phyloP scores from a whole-genome alignment of 2,113 vertebrate species.

The Prinia subflava region DNA sequence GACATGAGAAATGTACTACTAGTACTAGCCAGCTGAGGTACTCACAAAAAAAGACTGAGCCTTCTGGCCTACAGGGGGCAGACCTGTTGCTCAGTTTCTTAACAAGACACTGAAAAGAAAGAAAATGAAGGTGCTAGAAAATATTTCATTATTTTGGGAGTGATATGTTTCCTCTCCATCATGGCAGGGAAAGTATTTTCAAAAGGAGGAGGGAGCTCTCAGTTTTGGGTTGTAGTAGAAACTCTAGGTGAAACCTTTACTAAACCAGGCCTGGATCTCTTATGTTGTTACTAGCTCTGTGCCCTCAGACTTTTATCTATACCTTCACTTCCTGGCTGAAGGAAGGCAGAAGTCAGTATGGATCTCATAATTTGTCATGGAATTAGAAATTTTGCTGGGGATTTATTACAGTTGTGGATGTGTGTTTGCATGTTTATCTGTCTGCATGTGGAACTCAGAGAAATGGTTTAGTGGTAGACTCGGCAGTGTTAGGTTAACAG shows the following conservation, averaged over 20 bases:
- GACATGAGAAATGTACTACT: not conserved
- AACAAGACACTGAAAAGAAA: not conserved
- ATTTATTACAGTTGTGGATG: not conserved
- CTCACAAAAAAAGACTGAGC: not conserved
- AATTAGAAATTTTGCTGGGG: not conserved
- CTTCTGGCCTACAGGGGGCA: not conserved
- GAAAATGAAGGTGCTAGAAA: not conserved
- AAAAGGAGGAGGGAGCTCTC: not conserved
- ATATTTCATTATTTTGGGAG: not conserved
- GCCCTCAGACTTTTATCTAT: not conserved
- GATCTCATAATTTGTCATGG: not conserved
- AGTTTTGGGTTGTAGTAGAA: not conserved
- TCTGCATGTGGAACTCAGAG: not conserved
- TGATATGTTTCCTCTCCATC: not conserved
- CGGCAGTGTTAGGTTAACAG: not conserved
- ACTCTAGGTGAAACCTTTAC: not conserved
- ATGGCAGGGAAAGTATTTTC: not conserved
- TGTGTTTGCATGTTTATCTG: not conserved
- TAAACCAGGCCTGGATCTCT: not conserved
- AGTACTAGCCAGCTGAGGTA: not conserved
- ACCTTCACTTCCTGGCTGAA: not conserved
- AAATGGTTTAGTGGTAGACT: not conserved
- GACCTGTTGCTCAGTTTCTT: not conserved
- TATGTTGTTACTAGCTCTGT: not conserved
- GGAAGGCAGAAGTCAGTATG: not conserved